Base-by-base conservation (phyloP, 2,888 invertebrate genomes). In the Chrysodeixis includens region DNA sequence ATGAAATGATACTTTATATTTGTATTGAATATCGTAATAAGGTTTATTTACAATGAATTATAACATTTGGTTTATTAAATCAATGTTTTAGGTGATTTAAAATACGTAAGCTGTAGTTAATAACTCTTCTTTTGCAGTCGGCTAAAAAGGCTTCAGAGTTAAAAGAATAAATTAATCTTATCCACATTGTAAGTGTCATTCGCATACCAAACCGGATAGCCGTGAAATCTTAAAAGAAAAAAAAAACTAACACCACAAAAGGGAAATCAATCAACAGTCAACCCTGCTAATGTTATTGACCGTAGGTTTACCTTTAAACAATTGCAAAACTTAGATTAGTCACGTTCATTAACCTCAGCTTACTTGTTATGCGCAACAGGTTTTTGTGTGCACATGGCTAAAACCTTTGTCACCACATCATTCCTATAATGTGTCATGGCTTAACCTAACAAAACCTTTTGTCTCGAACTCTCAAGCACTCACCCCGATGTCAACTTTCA, bases 371-470 rank as follows among this genome's bases (percentile, higher is more conserved):
- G 85, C 90, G 71, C 46, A 60, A 44, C 83, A 71, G 68, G 82
- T 79, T 75, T 71, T 76, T 22, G 75, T 71, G 77, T 84, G 12
- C 86, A 83, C 71, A 86, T 86, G 85, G 77, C 77, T 72, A 81
- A 74, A 76, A 79, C 79, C 86, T 88, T 89, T 87, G 90, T 86
- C 83, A 85, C 85, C 76, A 80, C 79, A 78, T 77, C 73, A 83
- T 79, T 76, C 75, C 79, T 80, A 86, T 86, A 86, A 86, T 87
- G 86, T 90, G 90, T 89, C 89, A 88, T 80, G 86, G 86, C 60
- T 69, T 61, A 83, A 82, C 78, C 76, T 77, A 62, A 32, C 46
- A 10, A 18, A 51, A 53, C 5, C 35, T 66, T 44, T 53, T 5
- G 16, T 64, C 22, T 56, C 16, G 58, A 52, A 6, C 46, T 14